Evolutionary conservation across 1,140 invertebrate species (phyloP), one percentile per base, ranked within the genome.

Genomic region (Drosophila subobscura): DNA sequence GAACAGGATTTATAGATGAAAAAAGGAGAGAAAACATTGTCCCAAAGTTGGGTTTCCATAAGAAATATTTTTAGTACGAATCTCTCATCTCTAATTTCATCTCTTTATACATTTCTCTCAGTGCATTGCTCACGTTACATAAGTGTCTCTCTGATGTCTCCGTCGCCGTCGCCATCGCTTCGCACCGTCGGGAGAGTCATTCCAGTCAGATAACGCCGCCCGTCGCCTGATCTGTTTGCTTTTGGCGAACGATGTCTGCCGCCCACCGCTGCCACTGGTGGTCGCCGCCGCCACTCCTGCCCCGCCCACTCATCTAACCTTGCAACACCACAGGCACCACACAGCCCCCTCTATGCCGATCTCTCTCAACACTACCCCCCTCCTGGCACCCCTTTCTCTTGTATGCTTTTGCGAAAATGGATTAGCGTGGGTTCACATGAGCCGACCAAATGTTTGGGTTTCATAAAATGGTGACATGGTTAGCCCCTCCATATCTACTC

Each of bases 381-480:
- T 40, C 37, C 10, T 6, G 23, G 2, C 8, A 7, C 58, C 27
- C 49, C 52, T 46, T 27, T 37, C 27, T 41, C 64, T 64, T 52
- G 54, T 64, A 49, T 63, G 41, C 46, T 58, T 77, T 85, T 80
- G 81, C 81, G 77, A 85, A 86, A 85, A 85, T 85, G 81, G 81
- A 85, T 85, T 85, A 85, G 81, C 81, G 77, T 85, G 72, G 81
- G 81, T 85, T 85, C 81, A 85, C 81, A 85, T 84, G 81, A 80
- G 75, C 77, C 81, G 81, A 71, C 68, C 77, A 80, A 85, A 80
- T 85, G 81, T 85, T 85, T 85, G 81, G 77, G 68, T 86, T 86
- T 86, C 81, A 86, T 85, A 86, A 85, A 85, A 71, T 68, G 33
- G 71, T 77, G 80, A 85, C 80, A 85, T 64, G 79, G 40, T 6